Evolutionary conservation across 1,140 invertebrate species (phyloP).

Genomic region (Phocides pigmalion): DNA sequence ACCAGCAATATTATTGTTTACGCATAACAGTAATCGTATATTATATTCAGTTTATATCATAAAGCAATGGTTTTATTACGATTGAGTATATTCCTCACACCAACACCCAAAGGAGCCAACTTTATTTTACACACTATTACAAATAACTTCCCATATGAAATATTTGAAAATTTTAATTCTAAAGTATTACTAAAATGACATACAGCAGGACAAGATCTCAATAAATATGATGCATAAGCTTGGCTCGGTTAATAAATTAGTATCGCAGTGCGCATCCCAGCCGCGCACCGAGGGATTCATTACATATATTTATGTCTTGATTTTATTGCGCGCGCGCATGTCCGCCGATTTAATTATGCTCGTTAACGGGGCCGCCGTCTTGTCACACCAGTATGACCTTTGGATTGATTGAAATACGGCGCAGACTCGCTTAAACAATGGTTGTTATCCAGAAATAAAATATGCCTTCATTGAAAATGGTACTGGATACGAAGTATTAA

Average conservation of each 20-base stretch:
- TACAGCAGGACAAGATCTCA: background rate
- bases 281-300: background rate
- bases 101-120: too few species aligned
- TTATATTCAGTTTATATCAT: too few species aligned
- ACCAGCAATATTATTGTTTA: too few species aligned
- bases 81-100: too few species aligned
- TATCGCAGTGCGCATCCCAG: background rate
- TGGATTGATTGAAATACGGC: background rate
- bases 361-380: background rate
- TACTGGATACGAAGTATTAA: constrained; percentile 17
- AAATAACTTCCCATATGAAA: too few species aligned
- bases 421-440: background rate
- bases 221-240: background rate
- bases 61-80: too few species aligned
- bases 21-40: too few species aligned
- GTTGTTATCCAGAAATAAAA: background rate
- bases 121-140: too few species aligned
- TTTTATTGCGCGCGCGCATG: constrained; percentile 27
- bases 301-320: constrained; percentile 16
- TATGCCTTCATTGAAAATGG: constrained; percentile 19
- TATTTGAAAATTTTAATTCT: too few species aligned
- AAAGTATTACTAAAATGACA: background rate
- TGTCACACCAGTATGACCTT: background rate
- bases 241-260: constrained; percentile 1
- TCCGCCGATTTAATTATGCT: constrained; percentile 23